Percentiles rank a stretch among this genome's conserved stretches.
These are phyloP conservation scores for Sula dactylatra DNA, from an alignment of 2,113 vertebrate genomes.

Conservation along the genomic window DNA sequence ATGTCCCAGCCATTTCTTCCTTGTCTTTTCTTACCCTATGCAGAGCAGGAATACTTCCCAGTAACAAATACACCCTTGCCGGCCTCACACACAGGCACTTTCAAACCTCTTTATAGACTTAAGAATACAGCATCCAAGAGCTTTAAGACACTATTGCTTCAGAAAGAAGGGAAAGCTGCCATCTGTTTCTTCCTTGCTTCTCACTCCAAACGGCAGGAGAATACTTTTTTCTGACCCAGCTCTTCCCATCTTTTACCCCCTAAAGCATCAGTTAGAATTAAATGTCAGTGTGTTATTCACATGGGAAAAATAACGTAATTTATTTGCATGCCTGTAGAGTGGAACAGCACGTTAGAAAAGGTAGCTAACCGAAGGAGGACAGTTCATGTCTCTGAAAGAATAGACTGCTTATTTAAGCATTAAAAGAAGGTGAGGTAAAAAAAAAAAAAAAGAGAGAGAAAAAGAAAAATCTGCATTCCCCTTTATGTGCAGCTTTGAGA, in stretches of 20 bases:
- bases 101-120: constrained; percentile 19
- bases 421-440: not conserved
- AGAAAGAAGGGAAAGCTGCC: constrained; percentile 28
- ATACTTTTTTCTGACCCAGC: constrained; percentile 15
- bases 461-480: not conserved
- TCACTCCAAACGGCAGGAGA: not conserved
- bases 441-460: too few species aligned
- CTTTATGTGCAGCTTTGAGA: not conserved
- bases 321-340: not conserved
- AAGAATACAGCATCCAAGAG: constrained; percentile 6
- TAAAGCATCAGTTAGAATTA: constrained; percentile 6
- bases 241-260: constrained; percentile 6
- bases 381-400: not conserved
- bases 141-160: constrained; percentile 39
- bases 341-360: not conserved
- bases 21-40: not conserved
- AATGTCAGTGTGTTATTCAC: constrained; percentile 7
- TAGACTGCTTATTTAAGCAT: not conserved
- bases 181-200: constrained; percentile 37
- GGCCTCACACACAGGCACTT: not conserved
- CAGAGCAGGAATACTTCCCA: not conserved
- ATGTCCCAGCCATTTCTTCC: not conserved
- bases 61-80: not conserved
- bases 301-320: constrained; percentile 8
- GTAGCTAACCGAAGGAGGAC: not conserved